Percentiles rank a stretch among this genome's conserved stretches.
Conservation (phyloP, 1,140 invertebrate genomes). For the Drosophila carrolli region DNA sequence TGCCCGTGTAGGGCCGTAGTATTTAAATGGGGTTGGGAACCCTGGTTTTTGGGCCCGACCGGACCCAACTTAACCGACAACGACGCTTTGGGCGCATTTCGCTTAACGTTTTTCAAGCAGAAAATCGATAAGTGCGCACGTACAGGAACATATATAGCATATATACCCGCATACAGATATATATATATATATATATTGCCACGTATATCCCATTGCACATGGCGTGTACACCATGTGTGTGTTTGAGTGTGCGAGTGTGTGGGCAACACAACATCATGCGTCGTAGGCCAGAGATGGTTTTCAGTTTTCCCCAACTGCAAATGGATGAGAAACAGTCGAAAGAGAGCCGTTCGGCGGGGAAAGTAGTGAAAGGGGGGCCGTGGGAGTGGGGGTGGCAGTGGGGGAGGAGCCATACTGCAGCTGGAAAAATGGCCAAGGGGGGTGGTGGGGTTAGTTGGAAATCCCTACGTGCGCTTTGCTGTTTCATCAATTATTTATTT, state of each 20-base stretch:
- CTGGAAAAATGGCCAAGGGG: conserved; percentile 8
- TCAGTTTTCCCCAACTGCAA: conserved; percentile 39
- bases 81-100: conserved; percentile 57
- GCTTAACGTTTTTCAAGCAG: conserved; percentile 58
- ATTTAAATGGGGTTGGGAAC: conserved; percentile 13
- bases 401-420: conserved; percentile 8
- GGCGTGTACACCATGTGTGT: conserved; percentile 16
- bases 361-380: not conserved
- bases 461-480: conserved; percentile 69
- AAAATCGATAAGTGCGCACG: conserved; percentile 61
- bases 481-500: conserved; percentile 71
- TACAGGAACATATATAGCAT: conserved; percentile 50
- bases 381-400: not conserved
- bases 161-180: conserved; percentile 21
- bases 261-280: conserved; percentile 54
- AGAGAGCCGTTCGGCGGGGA: conserved; percentile 6
- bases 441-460: conserved; percentile 23
- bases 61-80: conserved; percentile 36
- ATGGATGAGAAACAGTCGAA: conserved; percentile 46
- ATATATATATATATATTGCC: conserved; percentile 18
- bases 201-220: conserved; percentile 25
- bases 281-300: conserved; percentile 50
- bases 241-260: conserved; percentile 7
- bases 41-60: conserved; percentile 33
- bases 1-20: conserved; percentile 14